These are phyloP conservation scores for Cromileptes altivelis DNA, from an alignment of 2,113 vertebrate species.

Conservation along the genomic window DNA sequence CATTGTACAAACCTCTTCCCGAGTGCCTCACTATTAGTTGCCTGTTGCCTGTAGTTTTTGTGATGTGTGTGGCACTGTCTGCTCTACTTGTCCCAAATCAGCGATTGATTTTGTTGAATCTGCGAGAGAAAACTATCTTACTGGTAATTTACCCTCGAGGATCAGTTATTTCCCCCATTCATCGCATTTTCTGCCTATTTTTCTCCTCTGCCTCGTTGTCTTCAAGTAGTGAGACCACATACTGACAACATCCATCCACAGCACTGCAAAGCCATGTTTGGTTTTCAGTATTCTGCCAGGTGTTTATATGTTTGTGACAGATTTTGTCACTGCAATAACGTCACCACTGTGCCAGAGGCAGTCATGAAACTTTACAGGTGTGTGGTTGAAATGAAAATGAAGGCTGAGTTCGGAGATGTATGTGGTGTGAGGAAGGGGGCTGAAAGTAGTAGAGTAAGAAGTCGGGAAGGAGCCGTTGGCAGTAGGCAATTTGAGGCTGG, in stretches of 20 bases:
- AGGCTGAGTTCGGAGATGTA: no score
- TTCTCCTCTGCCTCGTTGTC: background rate
- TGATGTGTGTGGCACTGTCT: background rate
- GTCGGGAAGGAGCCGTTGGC: no score
- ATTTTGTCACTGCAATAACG: no score
- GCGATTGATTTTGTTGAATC: slow-evolving; percentile 6
- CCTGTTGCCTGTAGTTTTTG: slow-evolving; percentile 5
- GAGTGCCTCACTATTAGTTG: background rate
- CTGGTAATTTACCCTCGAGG: background rate
- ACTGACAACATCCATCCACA: background rate
- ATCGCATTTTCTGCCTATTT: background rate
- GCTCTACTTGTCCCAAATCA: slow-evolving; percentile 2
- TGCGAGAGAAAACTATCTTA: background rate
- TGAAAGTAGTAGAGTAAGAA: no score
- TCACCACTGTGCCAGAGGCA: no score
- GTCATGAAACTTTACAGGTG: no score
- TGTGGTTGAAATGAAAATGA: no score
- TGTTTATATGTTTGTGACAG: no score
- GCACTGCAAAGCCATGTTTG: background rate
- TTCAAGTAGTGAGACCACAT: background rate
- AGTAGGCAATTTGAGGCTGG: no score
- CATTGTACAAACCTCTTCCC: background rate
- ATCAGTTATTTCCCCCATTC: background rate
- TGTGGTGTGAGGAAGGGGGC: no score
- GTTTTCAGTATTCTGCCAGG: no score